Evolutionary conservation across 2,797 vertebrate genomes (phyloP).

Genomic region (Petrocephalus sullivani): DNA sequence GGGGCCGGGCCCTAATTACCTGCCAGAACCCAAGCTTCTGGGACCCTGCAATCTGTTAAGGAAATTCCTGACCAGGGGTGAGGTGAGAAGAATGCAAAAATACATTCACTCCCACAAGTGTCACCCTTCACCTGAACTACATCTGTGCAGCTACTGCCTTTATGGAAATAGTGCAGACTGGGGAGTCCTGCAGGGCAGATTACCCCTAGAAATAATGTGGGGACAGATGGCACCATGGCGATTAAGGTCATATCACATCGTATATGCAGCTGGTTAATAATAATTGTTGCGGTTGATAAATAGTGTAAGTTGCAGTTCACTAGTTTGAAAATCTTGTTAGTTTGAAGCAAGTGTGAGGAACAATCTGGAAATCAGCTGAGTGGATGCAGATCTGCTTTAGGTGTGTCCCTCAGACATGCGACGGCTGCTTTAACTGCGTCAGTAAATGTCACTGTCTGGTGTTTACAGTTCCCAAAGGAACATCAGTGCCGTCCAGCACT

Average conservation of each 20-base stretch:
- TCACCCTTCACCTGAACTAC: neutral
- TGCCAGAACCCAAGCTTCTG: neutral
- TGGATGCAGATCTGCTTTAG: neutral
- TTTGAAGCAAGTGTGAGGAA: neutral
- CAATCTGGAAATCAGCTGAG: neutral
- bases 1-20: neutral
- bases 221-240: neutral
- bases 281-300: neutral
- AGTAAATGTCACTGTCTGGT: neutral
- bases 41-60: neutral
- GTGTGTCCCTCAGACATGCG: neutral
- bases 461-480: slow-evolving; percentile 9
- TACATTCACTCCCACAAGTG: neutral
- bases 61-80: neutral
- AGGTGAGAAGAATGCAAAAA: neutral
- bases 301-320: neutral
- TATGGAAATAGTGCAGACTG: neutral
- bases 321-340: neutral
- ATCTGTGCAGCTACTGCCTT: neutral
- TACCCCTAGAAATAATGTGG: neutral
- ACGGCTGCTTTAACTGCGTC: neutral
- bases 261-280: neutral
- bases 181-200: neutral
- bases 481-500: slow-evolving; percentile 19
- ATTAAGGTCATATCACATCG: neutral